A percentile compares a stretch with the other conserved stretches of the same genome.
Conservation (phyloP, 2,888 invertebrate genomes). For the Dynastes hyllus region DNA sequence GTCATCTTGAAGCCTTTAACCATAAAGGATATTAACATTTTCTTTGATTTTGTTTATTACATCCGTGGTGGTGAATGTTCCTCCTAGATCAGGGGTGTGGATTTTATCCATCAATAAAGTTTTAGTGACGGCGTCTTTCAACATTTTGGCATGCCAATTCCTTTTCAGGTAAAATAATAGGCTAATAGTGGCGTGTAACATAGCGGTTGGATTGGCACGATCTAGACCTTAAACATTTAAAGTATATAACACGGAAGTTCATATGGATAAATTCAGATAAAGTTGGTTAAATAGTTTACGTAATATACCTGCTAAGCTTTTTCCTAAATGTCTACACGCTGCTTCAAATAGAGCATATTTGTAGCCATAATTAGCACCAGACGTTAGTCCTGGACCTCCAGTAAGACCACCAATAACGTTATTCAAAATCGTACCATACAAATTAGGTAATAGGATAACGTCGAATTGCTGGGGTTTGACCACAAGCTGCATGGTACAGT, state of each 20-base stretch:
- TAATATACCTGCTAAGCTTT: slow-evolving; percentile 39
- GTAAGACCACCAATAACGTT: slow-evolving; percentile 65
- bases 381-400: slow-evolving; percentile 65
- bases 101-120: slow-evolving; percentile 57
- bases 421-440: slow-evolving; percentile 65
- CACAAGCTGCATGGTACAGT: slow-evolving; percentile 65
- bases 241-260: not conserved
- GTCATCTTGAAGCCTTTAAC: not conserved
- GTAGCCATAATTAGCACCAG: slow-evolving; percentile 64
- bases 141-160: slow-evolving; percentile 50
- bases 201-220: slow-evolving; percentile 60
- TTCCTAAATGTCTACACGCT: slow-evolving; percentile 58
- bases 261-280: not conserved
- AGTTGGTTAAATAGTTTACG: not conserved
- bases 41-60: slow-evolving; percentile 56
- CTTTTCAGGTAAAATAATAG: slow-evolving; percentile 58
- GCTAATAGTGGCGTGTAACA: slow-evolving; percentile 59
- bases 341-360: slow-evolving; percentile 65
- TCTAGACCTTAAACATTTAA: slow-evolving; percentile 54
- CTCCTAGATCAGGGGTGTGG: slow-evolving; percentile 61
- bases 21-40: slow-evolving; percentile 24
- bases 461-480: slow-evolving; percentile 64
- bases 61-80: slow-evolving; percentile 57
- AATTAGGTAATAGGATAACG: slow-evolving; percentile 65
- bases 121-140: slow-evolving; percentile 57